phyloP scores from a whole-genome alignment of 2,113 vertebrate species.

The Tautogolabrus adspersus region DNA sequence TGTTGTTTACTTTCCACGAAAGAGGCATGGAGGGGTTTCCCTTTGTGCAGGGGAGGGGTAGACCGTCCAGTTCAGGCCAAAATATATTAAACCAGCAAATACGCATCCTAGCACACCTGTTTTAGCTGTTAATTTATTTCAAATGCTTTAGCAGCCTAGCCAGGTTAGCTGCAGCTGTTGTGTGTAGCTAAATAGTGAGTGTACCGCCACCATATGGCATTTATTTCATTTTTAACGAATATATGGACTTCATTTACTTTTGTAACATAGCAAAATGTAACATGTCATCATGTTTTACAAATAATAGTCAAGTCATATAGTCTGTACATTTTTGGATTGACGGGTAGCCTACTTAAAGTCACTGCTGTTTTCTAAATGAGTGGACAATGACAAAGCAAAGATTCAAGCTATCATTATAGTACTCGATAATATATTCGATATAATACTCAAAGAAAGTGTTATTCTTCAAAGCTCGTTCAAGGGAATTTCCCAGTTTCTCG shows the following conservation, averaged over 20 bases:
- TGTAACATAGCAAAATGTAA: too few relatives aligned
- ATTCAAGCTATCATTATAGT: neutral
- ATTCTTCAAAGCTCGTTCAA: neutral
- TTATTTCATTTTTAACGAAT: neutral
- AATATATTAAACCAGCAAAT: neutral
- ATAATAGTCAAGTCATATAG: neutral
- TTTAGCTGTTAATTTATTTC: neutral
- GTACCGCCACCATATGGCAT: neutral
- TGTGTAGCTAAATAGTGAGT: neutral
- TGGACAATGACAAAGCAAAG: neutral
- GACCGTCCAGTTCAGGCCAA: conserved; percentile 5
- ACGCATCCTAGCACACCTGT: conserved; percentile 20
- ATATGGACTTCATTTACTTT: too few relatives aligned
- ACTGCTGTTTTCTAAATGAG: neutral
- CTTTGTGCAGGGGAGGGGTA: conserved; percentile 37
- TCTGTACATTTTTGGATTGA: too few relatives aligned
- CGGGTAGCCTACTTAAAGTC: neutral
- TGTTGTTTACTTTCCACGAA: conserved; percentile 70
- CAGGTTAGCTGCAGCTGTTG: neutral
- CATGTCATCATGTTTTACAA: neutral
- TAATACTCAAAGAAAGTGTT: neutral
- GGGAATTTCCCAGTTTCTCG: neutral
- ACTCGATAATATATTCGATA: too few relatives aligned
- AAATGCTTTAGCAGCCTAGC: neutral
- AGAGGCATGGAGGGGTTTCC: conserved; percentile 17